A percentile compares a stretch with the other conserved stretches of the same genome.
Evolutionary conservation across 2,888 invertebrate species (phyloP).

Genomic region (Leucozona laternaria): DNA sequence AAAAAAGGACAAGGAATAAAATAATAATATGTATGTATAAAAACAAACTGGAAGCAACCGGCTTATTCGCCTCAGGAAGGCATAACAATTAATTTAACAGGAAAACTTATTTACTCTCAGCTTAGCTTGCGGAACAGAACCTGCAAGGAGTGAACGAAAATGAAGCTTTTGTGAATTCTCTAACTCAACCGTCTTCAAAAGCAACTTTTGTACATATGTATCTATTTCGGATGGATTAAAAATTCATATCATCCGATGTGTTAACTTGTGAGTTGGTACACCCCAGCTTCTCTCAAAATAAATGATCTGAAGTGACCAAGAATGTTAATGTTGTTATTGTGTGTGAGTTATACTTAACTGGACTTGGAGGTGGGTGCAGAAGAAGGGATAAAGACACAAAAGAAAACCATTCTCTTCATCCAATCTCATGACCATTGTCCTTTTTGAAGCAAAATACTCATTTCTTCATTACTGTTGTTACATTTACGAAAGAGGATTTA

Average conservation of each 20-base stretch:
- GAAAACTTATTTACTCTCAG: conserved; percentile 67
- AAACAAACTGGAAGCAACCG: conserved; percentile 57
- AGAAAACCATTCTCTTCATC: neutral
- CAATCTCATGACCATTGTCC: neutral
- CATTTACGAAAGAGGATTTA: too few species aligned
- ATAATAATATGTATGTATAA: conserved; percentile 48
- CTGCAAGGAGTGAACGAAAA: neutral
- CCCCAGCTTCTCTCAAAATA: neutral
- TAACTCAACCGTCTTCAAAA: neutral
- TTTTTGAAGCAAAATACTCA: neutral
- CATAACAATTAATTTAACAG: conserved; percentile 73
- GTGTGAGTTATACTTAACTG: too few species aligned
- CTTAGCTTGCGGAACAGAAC: conserved; percentile 5
- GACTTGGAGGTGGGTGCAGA: too few species aligned
- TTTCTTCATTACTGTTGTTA: too few species aligned
- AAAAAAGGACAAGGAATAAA: conserved; percentile 27
- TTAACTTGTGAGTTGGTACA: conserved; percentile 61
- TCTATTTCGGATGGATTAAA: conserved; percentile 61
- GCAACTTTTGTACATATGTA: conserved; percentile 31
- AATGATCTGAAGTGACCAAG: neutral
- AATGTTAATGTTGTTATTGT: neutral
- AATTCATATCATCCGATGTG: conserved; percentile 70
- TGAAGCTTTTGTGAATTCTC: neutral
- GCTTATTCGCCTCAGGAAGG: conserved; percentile 53
- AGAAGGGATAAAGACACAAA: neutral